Base-by-base conservation (phyloP, 2,113 vertebrate species). In the Orycteropus afer region DNA sequence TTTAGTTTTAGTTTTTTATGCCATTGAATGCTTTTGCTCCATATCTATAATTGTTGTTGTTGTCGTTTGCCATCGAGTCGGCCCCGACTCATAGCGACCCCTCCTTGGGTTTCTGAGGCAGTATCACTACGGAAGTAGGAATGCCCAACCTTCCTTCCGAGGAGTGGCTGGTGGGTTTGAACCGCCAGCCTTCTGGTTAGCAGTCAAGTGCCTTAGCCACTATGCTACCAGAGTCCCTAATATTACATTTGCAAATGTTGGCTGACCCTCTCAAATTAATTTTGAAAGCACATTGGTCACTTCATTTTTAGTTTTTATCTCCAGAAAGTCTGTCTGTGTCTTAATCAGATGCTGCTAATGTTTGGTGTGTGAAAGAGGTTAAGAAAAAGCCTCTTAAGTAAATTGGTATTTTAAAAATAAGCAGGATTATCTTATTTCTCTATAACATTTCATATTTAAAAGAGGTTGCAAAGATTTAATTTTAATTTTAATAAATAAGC, bases 231-330 rank as follows among this genome's bases (percentile, higher is more conserved):
- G 77, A 63, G 14, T 15, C 32, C 71, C 32, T 69, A 32, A 86
- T 59, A 83, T 37, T 84, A 51, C 55, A 87, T 84, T 92, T 69
- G 6, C 20, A 86, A 95, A 90, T 69, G 89, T 86, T 89, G 4
- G 42, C 61, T 94, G 55, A 83, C 79, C 73, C 13, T 9, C 77
- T 87, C 37, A 69, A 76, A 86, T 87, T 93, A 96, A 82, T 92
- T 95, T 92, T 45, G 84, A 92, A 86, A 82, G 57, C 55, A 94
- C 40, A 92, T 49, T 49, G 91, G 65, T 93, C 80, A 53, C 59
- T 96, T 90, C 86, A 86, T 92, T 90, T 90, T 97, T 79, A 90
- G 59, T 85, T 18, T 32, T 92, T 61, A 92, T 81, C 63, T 92
- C 57, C 47, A 89, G 49, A 95, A 85, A 73, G 34, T 67, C 25